Conservation (phyloP, 2,113 vertebrate species). For the Nesogale talazaci region DNA sequence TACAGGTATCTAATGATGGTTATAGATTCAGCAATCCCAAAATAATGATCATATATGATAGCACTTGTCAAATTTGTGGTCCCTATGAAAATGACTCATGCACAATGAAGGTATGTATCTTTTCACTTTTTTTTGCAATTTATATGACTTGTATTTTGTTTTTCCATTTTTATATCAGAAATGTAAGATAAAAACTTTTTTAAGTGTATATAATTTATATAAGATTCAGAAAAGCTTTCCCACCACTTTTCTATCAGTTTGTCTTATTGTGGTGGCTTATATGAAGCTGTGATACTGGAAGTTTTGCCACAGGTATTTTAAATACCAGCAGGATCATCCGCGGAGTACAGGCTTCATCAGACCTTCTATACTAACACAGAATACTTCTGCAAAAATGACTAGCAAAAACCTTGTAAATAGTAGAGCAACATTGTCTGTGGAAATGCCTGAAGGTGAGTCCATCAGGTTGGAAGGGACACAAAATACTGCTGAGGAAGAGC, state of each 20-base stretch:
- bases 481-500: too few relatives aligned
- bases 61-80: slow-evolving; percentile 91
- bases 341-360: background rate
- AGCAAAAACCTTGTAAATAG: too few relatives aligned
- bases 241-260: background rate
- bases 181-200: background rate
- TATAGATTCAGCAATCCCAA: slow-evolving; percentile 93
- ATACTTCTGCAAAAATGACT: background rate
- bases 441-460: too few relatives aligned
- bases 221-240: background rate
- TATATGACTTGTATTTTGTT: background rate
- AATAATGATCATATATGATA: slow-evolving; percentile 90
- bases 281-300: background rate
- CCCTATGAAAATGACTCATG: slow-evolving; percentile 85
- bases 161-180: slow-evolving; percentile 12
- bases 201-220: background rate
- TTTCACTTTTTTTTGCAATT: slow-evolving; percentile 37
- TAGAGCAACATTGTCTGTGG: too few relatives aligned
- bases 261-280: background rate
- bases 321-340: background rate
- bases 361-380: background rate
- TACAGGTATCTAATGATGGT: slow-evolving; percentile 95
- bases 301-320: background rate
- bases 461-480: too few relatives aligned
- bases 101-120: slow-evolving; percentile 86